Evolutionary conservation across 2,888 invertebrate genomes (phyloP), one percentile per base, ranked within the genome.

Genomic region (Trichogramma evanescens): DNA sequence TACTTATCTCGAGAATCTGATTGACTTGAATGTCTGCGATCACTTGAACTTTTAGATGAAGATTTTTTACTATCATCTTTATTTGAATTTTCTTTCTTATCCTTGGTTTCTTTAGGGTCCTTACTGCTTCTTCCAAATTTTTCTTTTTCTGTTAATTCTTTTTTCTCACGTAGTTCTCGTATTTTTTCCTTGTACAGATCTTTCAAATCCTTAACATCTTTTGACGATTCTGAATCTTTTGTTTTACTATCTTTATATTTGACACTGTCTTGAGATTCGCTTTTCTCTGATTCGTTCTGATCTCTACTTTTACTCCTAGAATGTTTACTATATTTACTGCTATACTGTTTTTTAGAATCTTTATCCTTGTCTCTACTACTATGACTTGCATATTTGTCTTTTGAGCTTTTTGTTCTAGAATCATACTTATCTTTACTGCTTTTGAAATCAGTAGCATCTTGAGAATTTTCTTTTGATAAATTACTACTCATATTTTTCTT

Each of bases 101-200:
- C 74, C 65, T 69, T 74, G 6, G 66, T 54, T 65, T 73, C 74
- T 50, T 61, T 54, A 10, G 57, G 55, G 13, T 73, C 70, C 61
- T 70, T 73, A 41, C 64, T 71, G 50, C 73, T 72, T 60, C 74
- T 76, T 54, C 67, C 70, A 49, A 75, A 62, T 62, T 74, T 77
- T 58, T 77, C 77, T 52, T 78, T 78, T 49, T 78, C 77, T 1
- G 77, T 77, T 41, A 76, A 66, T 65, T 78, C 77, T 39, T 76
- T 78, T 57, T 77, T 77, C 42, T 78, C 77, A 5, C 77, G 66
- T 9, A 77, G 64, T 54, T 77, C 77, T n/a, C 76, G 68, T 50
- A 77, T 78, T 65, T 76, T 78, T 56, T 78, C 77, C 62, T 78
- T 78, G 51, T 77, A 78, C n/a, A 76, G 69, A 63, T 78, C 77